phyloP scores from a whole-genome alignment of 1,140 invertebrate species.

The Bombus fervidus region DNA sequence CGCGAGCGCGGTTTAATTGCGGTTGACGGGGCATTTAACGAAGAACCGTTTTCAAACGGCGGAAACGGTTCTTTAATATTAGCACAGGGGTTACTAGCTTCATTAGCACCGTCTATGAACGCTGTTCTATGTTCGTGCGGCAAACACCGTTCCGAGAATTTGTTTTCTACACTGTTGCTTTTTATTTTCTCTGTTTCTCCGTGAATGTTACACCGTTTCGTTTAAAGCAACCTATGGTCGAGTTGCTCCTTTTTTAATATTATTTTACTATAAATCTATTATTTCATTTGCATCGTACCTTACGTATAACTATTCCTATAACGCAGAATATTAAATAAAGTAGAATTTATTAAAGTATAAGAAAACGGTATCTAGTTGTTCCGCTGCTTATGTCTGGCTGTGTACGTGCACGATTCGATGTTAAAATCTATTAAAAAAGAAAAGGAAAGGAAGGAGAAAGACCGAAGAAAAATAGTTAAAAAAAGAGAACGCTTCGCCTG shows the following conservation, averaged over 20 bases:
- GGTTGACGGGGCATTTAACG: background rate
- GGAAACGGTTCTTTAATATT: conserved; percentile 52
- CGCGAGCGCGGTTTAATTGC: conserved; percentile 18
- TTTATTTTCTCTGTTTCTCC: background rate
- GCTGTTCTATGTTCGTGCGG: background rate
- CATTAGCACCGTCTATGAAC: conserved; percentile 35
- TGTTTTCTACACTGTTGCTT: background rate
- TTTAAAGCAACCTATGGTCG: background rate
- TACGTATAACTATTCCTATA: too few relatives aligned
- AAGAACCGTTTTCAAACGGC: conserved; percentile 33
- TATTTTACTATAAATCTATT: too few relatives aligned
- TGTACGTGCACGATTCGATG: background rate
- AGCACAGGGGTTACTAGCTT: conserved; percentile 49
- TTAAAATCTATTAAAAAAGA: background rate
- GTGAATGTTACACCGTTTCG: background rate
- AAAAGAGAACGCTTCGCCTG: background rate
- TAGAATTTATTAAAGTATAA: too few relatives aligned
- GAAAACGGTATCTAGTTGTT: too few relatives aligned
- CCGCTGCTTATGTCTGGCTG: too few relatives aligned
- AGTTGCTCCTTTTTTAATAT: too few relatives aligned
- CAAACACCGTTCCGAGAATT: conserved; percentile 19
- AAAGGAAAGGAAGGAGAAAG: too few relatives aligned
- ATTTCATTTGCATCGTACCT: too few relatives aligned
- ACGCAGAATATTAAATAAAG: too few relatives aligned
- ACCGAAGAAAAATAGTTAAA: background rate